These are phyloP conservation scores for Aplodontia rufa DNA, from an alignment of 2,113 vertebrate species.

Conservation along the genomic window DNA sequence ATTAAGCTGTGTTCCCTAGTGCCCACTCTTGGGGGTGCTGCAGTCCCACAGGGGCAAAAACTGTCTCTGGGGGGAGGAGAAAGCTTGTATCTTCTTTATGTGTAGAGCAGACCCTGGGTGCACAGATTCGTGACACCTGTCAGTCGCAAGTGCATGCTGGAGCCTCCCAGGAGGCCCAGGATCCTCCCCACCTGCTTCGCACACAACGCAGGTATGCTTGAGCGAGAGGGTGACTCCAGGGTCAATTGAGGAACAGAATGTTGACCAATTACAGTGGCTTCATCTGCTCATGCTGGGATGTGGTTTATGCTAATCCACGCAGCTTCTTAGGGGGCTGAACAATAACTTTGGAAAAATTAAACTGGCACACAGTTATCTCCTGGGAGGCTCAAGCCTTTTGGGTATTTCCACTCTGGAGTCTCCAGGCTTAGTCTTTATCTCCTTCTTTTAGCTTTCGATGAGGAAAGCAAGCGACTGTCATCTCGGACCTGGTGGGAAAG, in stretches of 20 bases:
- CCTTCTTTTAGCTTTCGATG: neutral
- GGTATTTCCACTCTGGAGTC: neutral
- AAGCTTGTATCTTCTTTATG: too few relatives aligned
- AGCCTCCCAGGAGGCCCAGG: neutral
- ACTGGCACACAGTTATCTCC: neutral
- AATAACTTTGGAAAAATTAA: neutral
- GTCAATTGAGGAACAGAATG: too few relatives aligned
- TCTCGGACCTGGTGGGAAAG: fast-evolving
- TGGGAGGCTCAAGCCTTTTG: neutral
- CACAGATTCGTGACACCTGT: fast-evolving
- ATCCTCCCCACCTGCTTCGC: neutral
- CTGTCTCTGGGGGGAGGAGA: neutral
- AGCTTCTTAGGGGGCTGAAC: neutral
- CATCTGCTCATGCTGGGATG: neutral
- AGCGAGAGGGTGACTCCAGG: neutral
- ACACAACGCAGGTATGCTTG: neutral
- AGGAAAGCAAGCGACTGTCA: neutral
- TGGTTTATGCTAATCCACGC: neutral
- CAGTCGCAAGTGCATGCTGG: too few relatives aligned
- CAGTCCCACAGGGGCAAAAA: neutral
- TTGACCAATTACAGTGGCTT: neutral
- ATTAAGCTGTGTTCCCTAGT: too few relatives aligned
- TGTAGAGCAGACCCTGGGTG: too few relatives aligned
- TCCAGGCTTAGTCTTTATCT: neutral
- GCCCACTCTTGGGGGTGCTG: neutral